Base-by-base conservation (phyloP, 1,140 invertebrate genomes). In the Bombus terrestris region DNA sequence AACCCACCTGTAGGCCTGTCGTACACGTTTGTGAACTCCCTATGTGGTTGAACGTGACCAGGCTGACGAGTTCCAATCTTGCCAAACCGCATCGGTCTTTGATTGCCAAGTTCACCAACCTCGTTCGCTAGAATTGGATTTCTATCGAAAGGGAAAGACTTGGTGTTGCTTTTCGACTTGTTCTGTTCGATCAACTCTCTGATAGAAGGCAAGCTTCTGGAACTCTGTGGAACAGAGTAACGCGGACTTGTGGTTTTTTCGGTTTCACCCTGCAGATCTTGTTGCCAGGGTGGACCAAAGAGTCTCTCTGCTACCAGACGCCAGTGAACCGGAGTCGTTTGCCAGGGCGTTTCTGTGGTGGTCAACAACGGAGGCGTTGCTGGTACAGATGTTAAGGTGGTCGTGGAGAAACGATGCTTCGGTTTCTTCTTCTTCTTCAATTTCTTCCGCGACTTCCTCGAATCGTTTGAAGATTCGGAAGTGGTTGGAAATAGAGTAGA, bases 251-350 rank as follows among this genome's bases (percentile, higher is more conserved):
- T 62, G 22, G 83, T 28, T 37, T 86, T 83, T 35, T 81, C 62
- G 3, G 83, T 66, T 41, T 88, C 77, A 25, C 72, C 59, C 10
- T 75, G 74, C 1, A 35, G 18, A 35, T 91, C 85, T 2, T 89
- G 79, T 3, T 83, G 69, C 92, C 93, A 92, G 0, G 76, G 62
- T 12, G 91, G 78, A 12, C 85, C 88, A 25, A 93, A 93, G 5
- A 94, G 77, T 57, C 91, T 89, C 15, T 94, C 93, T 0, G 92
- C 90, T 22, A 94, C 92, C 39, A 93, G 72, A 32, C 89, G 89
- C 93, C 93, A 94, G 2, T 86, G 89, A 41, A 75, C 75, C 5
- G 76, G 86, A 35, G 88, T 92, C 53, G 88, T 90, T 35, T 78
- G 68, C 86, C 83, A 89, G 1, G 85, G 77, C 35, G 89, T 87